A percentile compares a stretch with the other conserved stretches of the same genome.
phyloP scores from a whole-genome alignment of 2,797 vertebrate species.

The Gambelia wislizenii region DNA sequence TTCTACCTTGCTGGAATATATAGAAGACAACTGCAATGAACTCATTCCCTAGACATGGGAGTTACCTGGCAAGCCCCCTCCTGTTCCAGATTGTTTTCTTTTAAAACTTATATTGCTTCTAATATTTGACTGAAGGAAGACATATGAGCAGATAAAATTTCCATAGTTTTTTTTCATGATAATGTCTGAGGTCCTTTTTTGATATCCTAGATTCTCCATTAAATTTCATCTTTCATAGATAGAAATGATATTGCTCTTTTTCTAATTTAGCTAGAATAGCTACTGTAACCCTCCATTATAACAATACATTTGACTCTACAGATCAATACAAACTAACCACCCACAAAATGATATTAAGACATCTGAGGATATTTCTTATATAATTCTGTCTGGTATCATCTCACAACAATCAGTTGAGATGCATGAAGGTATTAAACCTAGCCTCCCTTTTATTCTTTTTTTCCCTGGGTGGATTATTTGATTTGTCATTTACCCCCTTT shows the following conservation, averaged over 20 bases:
- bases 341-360: slow-evolving; percentile 48
- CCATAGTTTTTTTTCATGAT: not conserved
- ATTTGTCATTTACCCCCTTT: slow-evolving; percentile 64
- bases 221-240: slow-evolving; percentile 35
- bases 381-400: slow-evolving; percentile 57
- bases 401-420: slow-evolving; percentile 52
- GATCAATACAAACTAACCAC: slow-evolving; percentile 57
- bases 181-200: not conserved
- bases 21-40: not conserved
- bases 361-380: slow-evolving; percentile 53
- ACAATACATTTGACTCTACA: slow-evolving; percentile 53
- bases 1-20: not conserved
- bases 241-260: slow-evolving; percentile 16
- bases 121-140: not conserved
- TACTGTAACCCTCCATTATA: slow-evolving; percentile 44
- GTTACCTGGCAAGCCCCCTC: not conserved
- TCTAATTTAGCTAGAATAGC: slow-evolving; percentile 31
- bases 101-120: not conserved
- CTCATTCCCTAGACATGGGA: not conserved
- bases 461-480: slow-evolving; percentile 55
- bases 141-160: not conserved
- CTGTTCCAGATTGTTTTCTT: not conserved
- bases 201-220: not conserved
- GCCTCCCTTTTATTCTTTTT: not conserved
- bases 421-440: slow-evolving; percentile 63